A percentile compares a stretch with the other conserved stretches of the same genome.
Conservation (phyloP, 2,797 vertebrate genomes). For the Petrocephalus schoutedeni region DNA sequence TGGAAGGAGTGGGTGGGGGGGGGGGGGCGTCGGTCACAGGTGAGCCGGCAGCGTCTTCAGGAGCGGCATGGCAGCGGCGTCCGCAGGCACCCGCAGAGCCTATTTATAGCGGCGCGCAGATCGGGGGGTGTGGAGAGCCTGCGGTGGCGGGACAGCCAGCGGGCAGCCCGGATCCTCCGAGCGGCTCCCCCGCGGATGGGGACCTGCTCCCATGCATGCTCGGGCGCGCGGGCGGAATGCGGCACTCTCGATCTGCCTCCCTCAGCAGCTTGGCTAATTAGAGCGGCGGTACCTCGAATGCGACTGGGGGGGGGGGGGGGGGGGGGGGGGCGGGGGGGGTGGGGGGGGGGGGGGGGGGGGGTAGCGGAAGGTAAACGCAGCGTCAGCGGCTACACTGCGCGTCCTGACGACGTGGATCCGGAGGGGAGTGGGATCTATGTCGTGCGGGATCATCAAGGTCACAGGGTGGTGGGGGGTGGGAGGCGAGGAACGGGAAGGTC, state of each 20-base stretch:
- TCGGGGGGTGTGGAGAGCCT: background rate
- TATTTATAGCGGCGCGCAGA: background rate
- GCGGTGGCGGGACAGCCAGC: background rate
- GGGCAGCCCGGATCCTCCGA: background rate
- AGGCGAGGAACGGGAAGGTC: background rate
- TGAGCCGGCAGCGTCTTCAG: background rate
- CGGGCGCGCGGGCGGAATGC: background rate
- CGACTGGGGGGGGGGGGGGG: background rate
- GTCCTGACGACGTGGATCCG: background rate
- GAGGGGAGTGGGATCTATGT: background rate
- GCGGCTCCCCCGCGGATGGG: background rate
- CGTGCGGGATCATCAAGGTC: conserved; percentile 18
- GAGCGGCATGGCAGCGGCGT: background rate
- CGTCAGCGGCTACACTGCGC: background rate
- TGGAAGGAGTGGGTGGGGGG: background rate
- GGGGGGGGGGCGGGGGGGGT: background rate
- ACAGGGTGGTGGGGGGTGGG: conserved; percentile 28
- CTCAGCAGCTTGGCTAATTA: background rate
- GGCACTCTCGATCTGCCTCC: background rate
- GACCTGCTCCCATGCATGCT: background rate
- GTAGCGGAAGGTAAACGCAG: background rate
- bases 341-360: background rate
- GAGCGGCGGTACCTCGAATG: background rate
- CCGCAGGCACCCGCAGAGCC: background rate
- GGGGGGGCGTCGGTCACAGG: conserved; percentile 1